These are phyloP conservation scores for Allygus modestus DNA, from an alignment of 2,888 invertebrate species.

Conservation along the genomic window DNA sequence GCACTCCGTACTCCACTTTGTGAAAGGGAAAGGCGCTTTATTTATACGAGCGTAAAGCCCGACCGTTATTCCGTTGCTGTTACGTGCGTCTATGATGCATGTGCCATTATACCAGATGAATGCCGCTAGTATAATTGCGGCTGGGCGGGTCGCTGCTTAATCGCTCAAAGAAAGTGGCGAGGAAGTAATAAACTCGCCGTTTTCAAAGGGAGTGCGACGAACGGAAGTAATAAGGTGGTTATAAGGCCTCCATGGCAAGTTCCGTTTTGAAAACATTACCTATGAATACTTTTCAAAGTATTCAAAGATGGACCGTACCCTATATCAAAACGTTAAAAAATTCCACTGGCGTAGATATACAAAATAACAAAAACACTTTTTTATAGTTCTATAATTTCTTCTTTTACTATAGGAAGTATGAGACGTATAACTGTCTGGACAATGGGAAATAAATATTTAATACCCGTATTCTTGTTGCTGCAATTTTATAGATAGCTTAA, in stretches of 20 bases:
- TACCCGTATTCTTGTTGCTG: too few relatives aligned
- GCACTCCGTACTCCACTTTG: conserved; percentile 16
- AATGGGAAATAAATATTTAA: too few relatives aligned
- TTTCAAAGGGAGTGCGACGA: neutral
- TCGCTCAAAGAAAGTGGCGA: neutral
- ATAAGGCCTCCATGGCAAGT: neutral
- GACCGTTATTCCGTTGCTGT: conserved; percentile 10
- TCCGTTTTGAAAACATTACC: neutral
- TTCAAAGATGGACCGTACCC: too few relatives aligned
- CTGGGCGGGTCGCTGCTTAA: conserved; percentile 9
- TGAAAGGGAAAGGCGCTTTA: conserved; percentile 44
- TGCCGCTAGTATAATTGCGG: conserved; percentile 1
- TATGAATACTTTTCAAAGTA: too few relatives aligned
- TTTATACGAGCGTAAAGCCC: conserved; percentile 21
- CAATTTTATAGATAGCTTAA: too few relatives aligned
- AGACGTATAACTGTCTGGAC: too few relatives aligned
- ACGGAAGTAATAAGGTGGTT: neutral
- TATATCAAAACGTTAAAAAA: too few relatives aligned
- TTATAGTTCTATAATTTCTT: too few relatives aligned
- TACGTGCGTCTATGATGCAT: conserved; percentile 12
- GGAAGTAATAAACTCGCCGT: neutral
- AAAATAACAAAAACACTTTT: too few relatives aligned
- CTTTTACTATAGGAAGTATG: too few relatives aligned
- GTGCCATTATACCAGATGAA: conserved; percentile 25
- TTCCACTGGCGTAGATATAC: too few relatives aligned